Percentiles rank a stretch among this genome's conserved stretches.
These are phyloP conservation scores for Muntiacus reevesi DNA, from an alignment of 2,113 vertebrate species.

Conservation along the genomic window DNA sequence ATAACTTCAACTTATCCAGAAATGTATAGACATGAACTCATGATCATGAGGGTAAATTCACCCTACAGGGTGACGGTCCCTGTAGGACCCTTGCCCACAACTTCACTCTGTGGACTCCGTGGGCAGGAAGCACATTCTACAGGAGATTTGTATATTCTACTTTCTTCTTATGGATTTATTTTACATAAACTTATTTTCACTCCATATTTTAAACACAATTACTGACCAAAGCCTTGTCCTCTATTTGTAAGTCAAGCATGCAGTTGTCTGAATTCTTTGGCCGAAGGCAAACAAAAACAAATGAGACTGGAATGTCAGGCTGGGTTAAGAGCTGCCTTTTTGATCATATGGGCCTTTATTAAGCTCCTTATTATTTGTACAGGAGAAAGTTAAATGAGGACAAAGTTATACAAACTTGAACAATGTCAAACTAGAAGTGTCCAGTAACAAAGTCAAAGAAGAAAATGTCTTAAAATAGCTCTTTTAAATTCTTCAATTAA, in stretches of 20 bases:
- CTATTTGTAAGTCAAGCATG: neutral
- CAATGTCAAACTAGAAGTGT: neutral
- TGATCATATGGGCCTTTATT: neutral
- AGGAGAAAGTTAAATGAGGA: neutral
- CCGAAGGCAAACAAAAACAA: conserved; percentile 19
- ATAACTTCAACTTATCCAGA: neutral
- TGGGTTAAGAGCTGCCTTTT: neutral
- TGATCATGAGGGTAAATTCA: neutral
- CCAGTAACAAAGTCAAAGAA: neutral
- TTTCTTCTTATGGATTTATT: neutral
- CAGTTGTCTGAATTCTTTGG: conserved; percentile 36
- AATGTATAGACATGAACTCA: neutral
- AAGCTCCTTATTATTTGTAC: neutral
- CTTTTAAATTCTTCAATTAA: neutral
- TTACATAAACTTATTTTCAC: neutral
- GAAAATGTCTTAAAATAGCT: neutral
- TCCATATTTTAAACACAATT: neutral
- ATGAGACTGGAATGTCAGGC: conserved; percentile 10
- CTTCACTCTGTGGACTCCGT: neutral
- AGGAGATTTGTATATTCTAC: neutral
- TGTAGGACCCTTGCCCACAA: fast-evolving
- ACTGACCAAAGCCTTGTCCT: neutral
- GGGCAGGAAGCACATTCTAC: fast-evolving
- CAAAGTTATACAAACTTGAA: neutral
- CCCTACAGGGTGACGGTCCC: neutral